Base-by-base conservation (phyloP, 2,113 vertebrate genomes). In the Pseudopipra pipra region DNA sequence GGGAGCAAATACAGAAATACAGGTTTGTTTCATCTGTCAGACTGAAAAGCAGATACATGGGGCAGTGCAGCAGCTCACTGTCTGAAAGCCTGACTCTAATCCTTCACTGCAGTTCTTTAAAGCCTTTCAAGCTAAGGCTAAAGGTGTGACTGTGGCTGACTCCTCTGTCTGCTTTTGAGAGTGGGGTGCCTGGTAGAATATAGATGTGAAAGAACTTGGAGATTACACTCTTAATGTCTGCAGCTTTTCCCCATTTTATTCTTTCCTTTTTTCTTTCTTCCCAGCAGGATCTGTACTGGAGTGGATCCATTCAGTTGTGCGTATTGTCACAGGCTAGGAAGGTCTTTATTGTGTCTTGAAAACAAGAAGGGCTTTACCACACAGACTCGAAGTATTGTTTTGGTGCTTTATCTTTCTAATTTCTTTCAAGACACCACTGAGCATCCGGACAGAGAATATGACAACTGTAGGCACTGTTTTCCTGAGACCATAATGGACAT, bases 121-220 rank as follows among this genome's bases (percentile, higher is more conserved):
- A 95, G 76, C 55, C 63, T 62, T 96, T 97, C 83, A 85, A 33
- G 77, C 65, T 35, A 62, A 91, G 89, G 91, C 56, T 91, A 49
- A 94, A 95, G 91, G 52, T 94, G 47, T 90, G 54, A n/a, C 67
- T 86, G 31, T 76, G 65, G 23, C 33, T 94, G 83, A 92, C 76
- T 81, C 62, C 46, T 95, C 80, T 94, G 39, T 89, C 86, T 91
- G 3, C 80, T 90, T 95, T 93, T 20, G 24, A 92, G 52, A 68
- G 31, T 62, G 46, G 46, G 62, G 33, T 89, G 44, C 77, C 74
- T 95, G 68, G 23, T 94, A 75, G 70, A 92, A 85, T 91, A 58
- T 25, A 87, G 82, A 85, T 94, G 23, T 11, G 51, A 94, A 88
- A 68, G 74, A 88, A 8, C 35, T 39, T 89, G 52, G 55, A 39